Base-by-base conservation (phyloP, 92 coral and sea anemone species). In the Porites lobata region DNA sequence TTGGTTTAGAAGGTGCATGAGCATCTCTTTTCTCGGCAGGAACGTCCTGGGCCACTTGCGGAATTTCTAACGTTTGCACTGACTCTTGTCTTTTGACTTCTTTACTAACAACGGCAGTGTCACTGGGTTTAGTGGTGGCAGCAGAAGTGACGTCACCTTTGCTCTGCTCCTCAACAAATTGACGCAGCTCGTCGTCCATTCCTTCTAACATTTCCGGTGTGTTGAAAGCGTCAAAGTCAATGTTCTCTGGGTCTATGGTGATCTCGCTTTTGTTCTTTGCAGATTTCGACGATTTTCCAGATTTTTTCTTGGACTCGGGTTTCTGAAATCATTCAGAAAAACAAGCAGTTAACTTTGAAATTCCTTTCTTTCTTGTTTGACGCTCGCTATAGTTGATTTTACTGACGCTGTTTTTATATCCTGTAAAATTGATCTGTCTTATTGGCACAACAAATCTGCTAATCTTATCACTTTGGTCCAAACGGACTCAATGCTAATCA, bases 101-200 rank as follows among this genome's bases (percentile, higher is more conserved):
- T 64, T 84, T 86, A 64, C 80, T 65, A 5, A 32, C 81, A 67
- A 70, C 91, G 51, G 63, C 62, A 26, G 54, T n/a, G 2, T 51
- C 79, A 69, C 65, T 61, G 1, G 84, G 67, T 63, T 83, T 79
- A 13, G 62, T 22, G n/a, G 32, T 80, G 12, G 63, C 9, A 17
- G 67, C 85, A 70, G 85, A 79, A 17, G 89, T 79, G 65, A 68
- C 89, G 20, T 65, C 90, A 56, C 75, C 65, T 12, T 59, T 88
- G 62, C 91, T 83, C 58, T 89, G 89, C 80, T 95, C 94, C 59
- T 93, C 93, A 13, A 95, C 78, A 78, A 91, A 91, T 67, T 93
- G 89, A 76, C 90, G 90, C n/a, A 95, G 87, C 50, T 95, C 98
- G 19, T 93, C 96, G 73, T 95, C 98, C 98, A 95, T 95, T 78